These are phyloP conservation scores for Anodontia alba DNA, from an alignment of 2,888 invertebrate species.

Conservation along the genomic window DNA sequence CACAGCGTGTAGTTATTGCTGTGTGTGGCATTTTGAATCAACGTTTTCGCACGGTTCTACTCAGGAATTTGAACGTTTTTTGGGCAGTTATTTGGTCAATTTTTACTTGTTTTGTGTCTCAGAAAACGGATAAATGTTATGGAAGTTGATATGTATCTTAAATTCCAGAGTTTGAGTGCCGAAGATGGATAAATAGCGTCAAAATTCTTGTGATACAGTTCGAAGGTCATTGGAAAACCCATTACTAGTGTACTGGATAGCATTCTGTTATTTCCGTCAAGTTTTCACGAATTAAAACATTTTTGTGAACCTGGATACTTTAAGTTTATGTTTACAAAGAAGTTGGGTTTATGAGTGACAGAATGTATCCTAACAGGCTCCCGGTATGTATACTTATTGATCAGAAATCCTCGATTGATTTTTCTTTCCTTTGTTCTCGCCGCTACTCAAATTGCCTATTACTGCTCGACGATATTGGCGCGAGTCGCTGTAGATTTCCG, in stretches of 20 bases:
- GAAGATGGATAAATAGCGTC: constrained; percentile 1
- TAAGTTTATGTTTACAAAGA: neutral
- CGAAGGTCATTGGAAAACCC: constrained; percentile 44
- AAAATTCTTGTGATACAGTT: constrained; percentile 4
- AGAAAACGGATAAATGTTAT: neutral
- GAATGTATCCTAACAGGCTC: constrained; percentile 82
- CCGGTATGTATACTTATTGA: constrained; percentile 74
- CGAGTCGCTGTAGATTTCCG: neutral
- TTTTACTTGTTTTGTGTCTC: neutral
- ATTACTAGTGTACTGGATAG: neutral
- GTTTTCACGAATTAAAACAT: neutral
- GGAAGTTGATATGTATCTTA: neutral
- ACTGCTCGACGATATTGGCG: constrained; percentile 10
- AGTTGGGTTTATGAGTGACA: constrained; percentile 52
- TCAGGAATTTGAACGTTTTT: constrained; percentile 19
- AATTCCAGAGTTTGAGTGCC: neutral
- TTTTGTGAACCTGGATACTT: neutral
- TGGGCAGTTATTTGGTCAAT: neutral
- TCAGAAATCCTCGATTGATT: constrained; percentile 34
- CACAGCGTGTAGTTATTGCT: constrained; percentile 78
- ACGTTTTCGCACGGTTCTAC: constrained; percentile 48
- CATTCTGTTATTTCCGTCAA: neutral
- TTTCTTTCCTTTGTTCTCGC: constrained; percentile 62
- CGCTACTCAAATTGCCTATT: constrained; percentile 24
- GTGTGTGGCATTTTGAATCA: constrained; percentile 74